Evolutionary conservation across 2,113 vertebrate species (phyloP).

Genomic region (Prolemur simus): DNA sequence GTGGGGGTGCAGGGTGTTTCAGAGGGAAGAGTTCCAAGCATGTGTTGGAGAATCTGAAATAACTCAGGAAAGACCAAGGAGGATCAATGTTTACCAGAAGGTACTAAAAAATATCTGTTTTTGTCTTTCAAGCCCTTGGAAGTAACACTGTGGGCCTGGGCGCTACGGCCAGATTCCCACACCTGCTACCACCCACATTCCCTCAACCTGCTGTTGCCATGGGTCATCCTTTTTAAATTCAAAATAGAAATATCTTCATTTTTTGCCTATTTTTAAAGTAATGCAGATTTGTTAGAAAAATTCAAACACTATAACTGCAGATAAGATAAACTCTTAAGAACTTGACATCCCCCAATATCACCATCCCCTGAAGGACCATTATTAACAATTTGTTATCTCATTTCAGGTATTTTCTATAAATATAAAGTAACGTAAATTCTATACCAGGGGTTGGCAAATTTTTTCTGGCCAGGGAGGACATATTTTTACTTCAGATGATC

Average conservation of each 20-base stretch:
- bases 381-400: not conserved
- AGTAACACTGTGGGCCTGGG: not conserved
- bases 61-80: not conserved
- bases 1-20: not conserved
- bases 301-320: not conserved
- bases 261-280: not conserved
- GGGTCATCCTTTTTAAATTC: not conserved
- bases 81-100: not conserved
- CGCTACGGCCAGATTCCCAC: not conserved
- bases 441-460: not conserved
- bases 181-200: not conserved
- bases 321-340: not conserved
- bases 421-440: not conserved
- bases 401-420: not conserved
- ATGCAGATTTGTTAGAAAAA: not conserved
- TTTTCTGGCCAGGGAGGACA: not conserved
- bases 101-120: not conserved
- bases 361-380: not conserved
- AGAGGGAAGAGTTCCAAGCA: not conserved
- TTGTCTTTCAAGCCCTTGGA: conserved; percentile 1
- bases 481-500: not conserved
- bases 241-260: not conserved
- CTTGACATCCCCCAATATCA: not conserved
- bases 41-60: not conserved
- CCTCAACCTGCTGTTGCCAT: not conserved